These are phyloP conservation scores for Criorhina ranunculi DNA, from an alignment of 2,888 invertebrate species.

Conservation along the genomic window DNA sequence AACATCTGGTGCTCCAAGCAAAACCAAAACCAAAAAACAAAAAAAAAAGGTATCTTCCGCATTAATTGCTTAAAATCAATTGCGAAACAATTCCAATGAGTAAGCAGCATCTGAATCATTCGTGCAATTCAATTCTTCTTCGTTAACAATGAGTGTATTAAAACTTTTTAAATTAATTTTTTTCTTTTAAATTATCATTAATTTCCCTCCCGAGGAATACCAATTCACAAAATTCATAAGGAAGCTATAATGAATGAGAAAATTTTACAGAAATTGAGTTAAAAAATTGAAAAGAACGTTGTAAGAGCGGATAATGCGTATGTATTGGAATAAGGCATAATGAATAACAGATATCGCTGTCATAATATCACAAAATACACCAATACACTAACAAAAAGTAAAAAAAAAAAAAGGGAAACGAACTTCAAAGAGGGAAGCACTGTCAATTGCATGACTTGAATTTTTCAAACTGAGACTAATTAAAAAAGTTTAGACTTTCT, in stretches of 20 bases:
- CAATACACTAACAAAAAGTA: background rate
- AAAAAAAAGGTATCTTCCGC: conserved; percentile 9
- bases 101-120: conserved; percentile 63
- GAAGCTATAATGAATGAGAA: conserved; percentile 43
- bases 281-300: conserved; percentile 7
- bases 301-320: conserved; percentile 13
- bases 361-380: background rate
- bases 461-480: conserved; percentile 64
- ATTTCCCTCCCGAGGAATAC: conserved; percentile 37
- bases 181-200: conserved; percentile 44
- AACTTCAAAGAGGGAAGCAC: conserved; percentile 27
- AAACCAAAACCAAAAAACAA: conserved; percentile 3
- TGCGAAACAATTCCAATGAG: conserved; percentile 61
- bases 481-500: conserved; percentile 62
- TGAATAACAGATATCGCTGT: conserved; percentile 30
- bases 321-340: conserved; percentile 32
- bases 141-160: conserved; percentile 62
- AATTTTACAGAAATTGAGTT: conserved; percentile 53
- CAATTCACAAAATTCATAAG: conserved; percentile 40
- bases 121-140: conserved; percentile 66
- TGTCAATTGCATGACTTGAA: conserved; percentile 62
- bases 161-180: conserved; percentile 57
- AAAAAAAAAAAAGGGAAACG: background rate
- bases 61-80: conserved; percentile 57
- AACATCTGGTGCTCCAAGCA: conserved; percentile 22